phyloP scores from a whole-genome alignment of 1,140 invertebrate species.

The Drosophila parabipectinata region DNA sequence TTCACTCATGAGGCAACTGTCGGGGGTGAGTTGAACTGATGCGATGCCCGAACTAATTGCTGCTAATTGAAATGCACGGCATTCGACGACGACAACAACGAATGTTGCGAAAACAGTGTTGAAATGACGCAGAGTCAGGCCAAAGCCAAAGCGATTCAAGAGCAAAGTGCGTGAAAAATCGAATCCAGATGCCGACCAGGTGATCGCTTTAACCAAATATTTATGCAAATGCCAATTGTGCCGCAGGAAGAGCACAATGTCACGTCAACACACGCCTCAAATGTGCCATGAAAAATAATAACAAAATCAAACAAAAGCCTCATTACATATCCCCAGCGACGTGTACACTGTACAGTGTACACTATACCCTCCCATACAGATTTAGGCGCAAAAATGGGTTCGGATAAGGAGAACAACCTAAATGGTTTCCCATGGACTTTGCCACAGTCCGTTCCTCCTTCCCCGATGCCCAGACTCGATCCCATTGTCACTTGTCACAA shows the following conservation, averaged over 20 bases:
- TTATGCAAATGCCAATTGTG: constrained; percentile 68
- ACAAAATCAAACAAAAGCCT: constrained; percentile 58
- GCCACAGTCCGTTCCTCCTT: background rate
- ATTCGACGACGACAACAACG: background rate
- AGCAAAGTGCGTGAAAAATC: constrained; percentile 69
- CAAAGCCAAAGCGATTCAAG: constrained; percentile 31
- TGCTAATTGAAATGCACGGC: constrained; percentile 70
- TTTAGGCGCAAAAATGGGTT: constrained; percentile 14
- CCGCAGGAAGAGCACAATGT: constrained; percentile 75
- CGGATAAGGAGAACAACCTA: constrained; percentile 25
- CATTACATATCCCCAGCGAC: constrained; percentile 28
- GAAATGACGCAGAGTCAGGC: background rate
- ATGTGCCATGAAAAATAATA: constrained; percentile 56
- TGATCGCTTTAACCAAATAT: constrained; percentile 62
- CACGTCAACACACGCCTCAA: constrained; percentile 58
- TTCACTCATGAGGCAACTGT: constrained; percentile 24
- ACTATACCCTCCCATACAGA: background rate
- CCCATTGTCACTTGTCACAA: constrained; percentile 33
- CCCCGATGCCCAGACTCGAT: constrained; percentile 12
- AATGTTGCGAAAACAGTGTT: constrained; percentile 33
- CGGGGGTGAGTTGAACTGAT: constrained; percentile 13
- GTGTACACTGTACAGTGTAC: background rate
- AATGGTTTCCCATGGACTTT: constrained; percentile 40
- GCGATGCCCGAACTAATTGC: constrained; percentile 61
- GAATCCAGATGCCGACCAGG: constrained; percentile 38